These are phyloP conservation scores for Sapajus apella DNA, from an alignment of 2,113 vertebrate species.

Conservation along the genomic window DNA sequence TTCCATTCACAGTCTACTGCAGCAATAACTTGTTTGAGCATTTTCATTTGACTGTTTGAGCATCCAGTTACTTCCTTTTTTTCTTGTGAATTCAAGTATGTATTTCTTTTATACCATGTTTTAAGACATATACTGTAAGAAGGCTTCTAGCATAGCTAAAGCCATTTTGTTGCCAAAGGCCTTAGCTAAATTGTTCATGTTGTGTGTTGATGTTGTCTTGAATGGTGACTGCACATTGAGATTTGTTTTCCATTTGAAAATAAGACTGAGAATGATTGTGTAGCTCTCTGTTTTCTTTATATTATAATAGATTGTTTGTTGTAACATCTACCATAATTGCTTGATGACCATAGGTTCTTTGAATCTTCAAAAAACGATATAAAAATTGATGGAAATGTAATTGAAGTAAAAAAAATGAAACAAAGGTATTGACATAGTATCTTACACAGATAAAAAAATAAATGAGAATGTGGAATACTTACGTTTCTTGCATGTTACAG, in stretches of 20 bases:
- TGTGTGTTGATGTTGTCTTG: background rate
- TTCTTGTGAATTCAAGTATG: background rate
- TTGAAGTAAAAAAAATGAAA: background rate
- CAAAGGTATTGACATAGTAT: background rate
- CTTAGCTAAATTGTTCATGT: background rate
- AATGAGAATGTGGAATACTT: background rate
- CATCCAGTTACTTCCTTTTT: background rate
- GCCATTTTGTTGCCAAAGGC: background rate
- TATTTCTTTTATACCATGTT: background rate
- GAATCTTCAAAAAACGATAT: background rate
- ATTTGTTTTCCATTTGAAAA: slow-evolving; percentile 1
- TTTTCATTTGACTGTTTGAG: background rate
- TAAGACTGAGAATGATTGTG: background rate
- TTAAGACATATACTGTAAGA: background rate
- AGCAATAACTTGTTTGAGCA: background rate
- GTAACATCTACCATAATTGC: background rate
- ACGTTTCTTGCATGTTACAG: background rate
- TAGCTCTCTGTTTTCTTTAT: background rate
- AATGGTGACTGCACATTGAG: background rate
- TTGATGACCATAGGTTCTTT: background rate
- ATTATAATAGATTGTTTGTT: background rate
- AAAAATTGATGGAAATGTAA: background rate
- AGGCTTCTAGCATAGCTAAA: background rate
- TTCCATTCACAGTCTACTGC: background rate
- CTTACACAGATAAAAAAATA: background rate